Conservation (phyloP, 2,113 vertebrate genomes). For the Mormoops blainvillei region DNA sequence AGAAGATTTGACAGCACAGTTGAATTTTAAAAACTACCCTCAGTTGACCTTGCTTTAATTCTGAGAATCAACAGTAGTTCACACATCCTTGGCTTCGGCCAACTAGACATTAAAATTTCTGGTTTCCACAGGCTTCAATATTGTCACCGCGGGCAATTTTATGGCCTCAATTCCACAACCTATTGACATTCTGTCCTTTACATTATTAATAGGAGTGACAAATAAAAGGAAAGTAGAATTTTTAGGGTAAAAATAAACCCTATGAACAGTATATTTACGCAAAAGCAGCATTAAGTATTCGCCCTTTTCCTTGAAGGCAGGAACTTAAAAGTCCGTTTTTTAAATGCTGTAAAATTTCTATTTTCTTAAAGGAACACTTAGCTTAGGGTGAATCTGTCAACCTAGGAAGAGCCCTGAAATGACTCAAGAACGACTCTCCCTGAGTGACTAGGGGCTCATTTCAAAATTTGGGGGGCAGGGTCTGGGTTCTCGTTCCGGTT, state of each 20-base stretch:
- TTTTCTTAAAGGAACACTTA: neutral
- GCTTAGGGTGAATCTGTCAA: neutral
- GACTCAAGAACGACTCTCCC: neutral
- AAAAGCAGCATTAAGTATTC: neutral
- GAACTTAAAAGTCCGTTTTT: neutral
- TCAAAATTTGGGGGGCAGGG: neutral
- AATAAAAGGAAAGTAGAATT: neutral
- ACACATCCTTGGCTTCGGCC: neutral
- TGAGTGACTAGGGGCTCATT: neutral
- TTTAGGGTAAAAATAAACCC: conserved; percentile 20
- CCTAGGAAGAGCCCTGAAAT: neutral
- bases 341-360: neutral
- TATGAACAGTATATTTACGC: neutral
- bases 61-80: neutral
- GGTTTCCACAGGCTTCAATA: neutral
- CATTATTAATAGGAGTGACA: neutral
- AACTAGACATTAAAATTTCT: neutral
- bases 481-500: neutral
- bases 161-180: neutral
- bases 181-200: neutral
- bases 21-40: conserved; percentile 18
- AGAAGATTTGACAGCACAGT: neutral
- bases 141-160: neutral
- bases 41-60: neutral
- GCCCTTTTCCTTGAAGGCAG: neutral